Conservation (phyloP, 2,797 vertebrate genomes). For the Synaphobranchus kaupii region DNA sequence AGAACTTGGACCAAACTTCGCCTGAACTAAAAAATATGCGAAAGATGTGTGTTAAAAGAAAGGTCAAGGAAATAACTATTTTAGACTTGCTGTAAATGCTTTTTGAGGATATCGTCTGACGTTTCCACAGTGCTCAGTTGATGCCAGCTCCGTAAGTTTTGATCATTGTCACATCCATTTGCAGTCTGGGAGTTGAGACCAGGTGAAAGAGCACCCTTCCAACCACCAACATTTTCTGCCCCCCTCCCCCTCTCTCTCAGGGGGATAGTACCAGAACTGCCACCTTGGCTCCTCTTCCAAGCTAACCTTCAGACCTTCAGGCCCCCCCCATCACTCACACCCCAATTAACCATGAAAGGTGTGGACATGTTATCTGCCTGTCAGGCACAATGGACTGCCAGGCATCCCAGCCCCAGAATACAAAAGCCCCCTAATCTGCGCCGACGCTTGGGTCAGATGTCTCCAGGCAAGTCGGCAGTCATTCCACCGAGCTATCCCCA, state of each 20-base stretch:
- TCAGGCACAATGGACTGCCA: constrained; percentile 43
- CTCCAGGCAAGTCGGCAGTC: constrained; percentile 26
- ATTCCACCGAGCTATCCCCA: not conserved
- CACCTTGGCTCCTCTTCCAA: constrained; percentile 11
- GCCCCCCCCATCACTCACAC: constrained; percentile 28
- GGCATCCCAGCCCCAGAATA: constrained; percentile 41
- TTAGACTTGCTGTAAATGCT: not conserved
- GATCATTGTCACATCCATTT: not conserved
- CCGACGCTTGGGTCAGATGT: constrained; percentile 32
- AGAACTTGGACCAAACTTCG: not conserved
- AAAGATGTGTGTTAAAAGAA: not conserved
- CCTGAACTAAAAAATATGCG: not conserved
- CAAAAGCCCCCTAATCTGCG: constrained; percentile 44
- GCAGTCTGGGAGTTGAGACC: not conserved
- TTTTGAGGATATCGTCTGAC: not conserved
- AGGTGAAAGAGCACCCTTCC: not conserved
- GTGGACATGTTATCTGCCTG: constrained; percentile 46
- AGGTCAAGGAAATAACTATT: not conserved
- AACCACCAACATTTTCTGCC: not conserved
- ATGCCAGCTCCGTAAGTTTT: not conserved
- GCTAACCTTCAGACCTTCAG: constrained; percentile 25
- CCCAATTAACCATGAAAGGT: constrained; percentile 41
- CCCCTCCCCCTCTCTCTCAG: not conserved
- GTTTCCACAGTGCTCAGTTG: not conserved
- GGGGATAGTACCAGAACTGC: not conserved